Evolutionary conservation across 2,113 vertebrate species (phyloP), one percentile per base, ranked within the genome.

Genomic region (Lampris incognitus): DNA sequence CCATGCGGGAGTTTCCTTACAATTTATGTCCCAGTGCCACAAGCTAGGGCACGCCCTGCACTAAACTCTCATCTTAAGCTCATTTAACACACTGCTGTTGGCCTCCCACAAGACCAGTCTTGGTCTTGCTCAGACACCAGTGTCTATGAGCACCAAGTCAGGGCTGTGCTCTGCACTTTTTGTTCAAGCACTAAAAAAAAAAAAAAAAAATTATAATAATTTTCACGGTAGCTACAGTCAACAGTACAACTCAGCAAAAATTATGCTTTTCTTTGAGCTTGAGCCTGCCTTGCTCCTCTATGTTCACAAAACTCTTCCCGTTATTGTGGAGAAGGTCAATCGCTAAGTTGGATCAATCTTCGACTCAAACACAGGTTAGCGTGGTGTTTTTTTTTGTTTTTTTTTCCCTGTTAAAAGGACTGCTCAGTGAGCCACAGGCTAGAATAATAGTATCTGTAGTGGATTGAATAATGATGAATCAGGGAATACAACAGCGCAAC

Each of bases 11-110:
- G 83, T 84, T 88, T 79, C 87, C 86, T 72, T 57, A 88, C 76
- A 85, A 91, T 92, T 91, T 87, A 92, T 92, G 87, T 89, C 72
- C 78, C 57, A 39, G 85, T 89, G 91, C 91, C 89, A 88, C 91
- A 90, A 87, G 88, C 84, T n/a, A 81, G 89, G 91, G 86, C 88
- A 84, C 85, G 89, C 85, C 88, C 88, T 69, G 83, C 84, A 91
- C 91, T 92, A 92, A 92, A 92, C 87, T 42, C 85, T 85, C 75
- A 79, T 81, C 81, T 81, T 74, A 63, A 87, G 87, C 83, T 87
- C 84, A 87, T 90, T 90, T 89, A 92, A 84, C 86, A 84, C 81
- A 85, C 71, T 24, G 78, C 84, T 76, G 72, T 69, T 63, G 85
- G 88, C 86, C 86, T 85, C 88, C 87, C 89, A 87, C 74, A 69